phyloP scores from a whole-genome alignment of 2,113 vertebrate genomes.

The Perccottus glenii region DNA sequence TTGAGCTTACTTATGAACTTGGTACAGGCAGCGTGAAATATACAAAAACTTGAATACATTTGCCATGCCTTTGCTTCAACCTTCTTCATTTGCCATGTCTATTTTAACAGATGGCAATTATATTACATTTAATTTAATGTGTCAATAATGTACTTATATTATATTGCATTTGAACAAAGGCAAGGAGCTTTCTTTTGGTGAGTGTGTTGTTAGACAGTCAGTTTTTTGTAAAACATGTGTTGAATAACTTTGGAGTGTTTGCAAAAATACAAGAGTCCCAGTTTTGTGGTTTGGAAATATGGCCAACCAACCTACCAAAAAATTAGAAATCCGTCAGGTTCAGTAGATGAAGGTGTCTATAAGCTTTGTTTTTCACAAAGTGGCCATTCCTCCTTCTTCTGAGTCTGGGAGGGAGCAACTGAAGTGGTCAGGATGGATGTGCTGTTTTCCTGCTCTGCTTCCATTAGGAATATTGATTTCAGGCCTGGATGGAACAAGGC shows the following conservation, averaged over 20 bases:
- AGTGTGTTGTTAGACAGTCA: no score
- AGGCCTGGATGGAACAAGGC: constrained; percentile 52
- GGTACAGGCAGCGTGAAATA: no score
- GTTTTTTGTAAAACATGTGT: background rate
- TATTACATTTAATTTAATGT: no score
- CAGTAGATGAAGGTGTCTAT: background rate
- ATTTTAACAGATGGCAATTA: no score
- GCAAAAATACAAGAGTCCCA: background rate
- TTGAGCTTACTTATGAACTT: no score
- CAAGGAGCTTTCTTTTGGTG: no score
- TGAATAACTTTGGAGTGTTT: no score
- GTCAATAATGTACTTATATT: no score
- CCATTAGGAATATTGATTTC: constrained; percentile 75
- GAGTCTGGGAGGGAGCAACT: constrained; percentile 27
- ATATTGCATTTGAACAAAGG: no score
- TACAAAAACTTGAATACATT: no score
- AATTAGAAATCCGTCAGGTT: background rate
- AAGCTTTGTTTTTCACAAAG: background rate
- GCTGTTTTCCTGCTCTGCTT: constrained; percentile 39
- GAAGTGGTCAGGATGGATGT: constrained; percentile 53
- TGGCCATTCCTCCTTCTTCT: constrained; percentile 20
- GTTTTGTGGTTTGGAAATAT: background rate
- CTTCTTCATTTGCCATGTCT: no score
- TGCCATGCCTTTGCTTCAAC: no score
- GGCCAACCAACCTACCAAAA: background rate